Conservation (phyloP, 2,797 vertebrate genomes). For the Ficedula albicollis region DNA sequence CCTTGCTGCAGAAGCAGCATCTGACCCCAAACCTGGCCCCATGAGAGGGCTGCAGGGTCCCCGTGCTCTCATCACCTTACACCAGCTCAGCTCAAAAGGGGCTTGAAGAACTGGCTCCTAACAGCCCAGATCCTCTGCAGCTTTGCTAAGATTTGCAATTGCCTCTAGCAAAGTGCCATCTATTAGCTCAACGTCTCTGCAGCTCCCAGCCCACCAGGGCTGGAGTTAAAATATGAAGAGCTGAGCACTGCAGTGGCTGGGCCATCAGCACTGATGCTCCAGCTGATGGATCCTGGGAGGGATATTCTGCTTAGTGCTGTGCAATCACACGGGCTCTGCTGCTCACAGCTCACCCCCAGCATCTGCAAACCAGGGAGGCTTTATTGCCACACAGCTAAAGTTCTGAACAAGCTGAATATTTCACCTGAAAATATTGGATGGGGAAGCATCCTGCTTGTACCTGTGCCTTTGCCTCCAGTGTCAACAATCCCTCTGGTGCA, state of each 20-base stretch:
- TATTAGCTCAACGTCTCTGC: neutral
- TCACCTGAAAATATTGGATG: neutral
- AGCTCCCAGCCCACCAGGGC: neutral
- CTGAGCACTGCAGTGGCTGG: neutral
- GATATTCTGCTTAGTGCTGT: neutral
- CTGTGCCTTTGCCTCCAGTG: neutral
- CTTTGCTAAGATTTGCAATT: conserved; percentile 40
- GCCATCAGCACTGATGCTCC: neutral
- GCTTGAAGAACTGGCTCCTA: neutral
- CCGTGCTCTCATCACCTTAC: neutral
- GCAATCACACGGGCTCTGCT: neutral
- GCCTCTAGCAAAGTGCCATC: neutral
- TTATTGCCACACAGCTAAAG: neutral
- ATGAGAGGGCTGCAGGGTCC: neutral
- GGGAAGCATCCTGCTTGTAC: neutral
- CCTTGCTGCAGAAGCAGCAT: neutral
- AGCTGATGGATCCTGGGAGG: neutral
- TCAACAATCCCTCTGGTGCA: neutral
- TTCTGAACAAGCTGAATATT: neutral
- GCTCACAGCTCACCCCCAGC: neutral
- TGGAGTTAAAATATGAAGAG: neutral
- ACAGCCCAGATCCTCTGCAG: neutral
- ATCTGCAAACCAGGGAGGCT: neutral
- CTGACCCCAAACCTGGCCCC: neutral
- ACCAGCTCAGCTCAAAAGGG: conserved; percentile 22